Base-by-base conservation (phyloP, 2,888 invertebrate genomes). In the Athripsodes cinereus region DNA sequence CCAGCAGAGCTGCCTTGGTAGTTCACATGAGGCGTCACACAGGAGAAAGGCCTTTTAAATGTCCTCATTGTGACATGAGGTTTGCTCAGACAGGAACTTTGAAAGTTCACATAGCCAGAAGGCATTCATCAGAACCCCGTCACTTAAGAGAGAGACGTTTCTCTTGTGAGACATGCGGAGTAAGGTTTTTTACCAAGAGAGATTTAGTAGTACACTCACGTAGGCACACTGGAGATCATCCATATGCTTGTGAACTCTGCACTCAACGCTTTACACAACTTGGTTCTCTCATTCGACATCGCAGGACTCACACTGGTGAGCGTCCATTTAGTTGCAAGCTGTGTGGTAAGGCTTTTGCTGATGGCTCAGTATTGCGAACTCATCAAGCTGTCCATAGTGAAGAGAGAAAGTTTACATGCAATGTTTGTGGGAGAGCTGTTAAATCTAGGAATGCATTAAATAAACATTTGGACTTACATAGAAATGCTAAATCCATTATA, bases 341-440 rank as follows among this genome's bases (percentile, higher is more conserved):
- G 16, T 62, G 62, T 48, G 68, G 68, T 1, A 75, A 74, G 60
- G 68, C 68, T 22, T 79, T 79, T 65, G 67, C 67, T 11, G 75
- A 77, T 40, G 71, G 68, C 52, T 68, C 70, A 21, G 67, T 73
- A 5, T 69, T 77, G 1, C 69, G 67, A 10, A 73, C 73, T 56
- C 78, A 78, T 60, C 69, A 70, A 48, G 65, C 65, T 1, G 76
- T 75, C 0, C 78, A 78, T 64, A 73, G 70, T 2, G 71, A 81
- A 34, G 81, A 81, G 63, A 80, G 74, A 62, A 79, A 80, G 2
- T 81, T 75, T 66, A 71, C 72, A 1, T 83, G 83, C 63, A 78
- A 77, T 53, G 67, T 80, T 21, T 83, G 83, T 66, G 75, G 71
- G 65, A 78, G 80, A 56, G 69, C 75, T 1, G 74, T 81, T 63